These are phyloP conservation scores for Torymus texanus DNA, from an alignment of 2,888 invertebrate species.

Conservation along the genomic window DNA sequence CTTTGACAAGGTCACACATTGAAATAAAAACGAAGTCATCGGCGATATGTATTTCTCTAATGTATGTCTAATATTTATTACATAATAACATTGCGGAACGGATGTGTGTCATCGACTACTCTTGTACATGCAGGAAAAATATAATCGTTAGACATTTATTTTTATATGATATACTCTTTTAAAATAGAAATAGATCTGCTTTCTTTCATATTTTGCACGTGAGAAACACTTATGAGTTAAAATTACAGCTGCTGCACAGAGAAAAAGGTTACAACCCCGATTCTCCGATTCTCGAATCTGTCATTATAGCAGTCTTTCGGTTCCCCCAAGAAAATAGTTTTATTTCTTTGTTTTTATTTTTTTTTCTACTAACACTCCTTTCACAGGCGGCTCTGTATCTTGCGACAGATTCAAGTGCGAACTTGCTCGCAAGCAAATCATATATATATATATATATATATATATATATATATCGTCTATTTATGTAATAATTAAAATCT, in stretches of 20 bases:
- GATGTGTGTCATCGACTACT: conserved; percentile 22
- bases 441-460: background rate
- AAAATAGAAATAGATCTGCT: conserved; percentile 38
- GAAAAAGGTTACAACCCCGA: conserved; percentile 8
- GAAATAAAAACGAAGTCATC: conserved; percentile 36
- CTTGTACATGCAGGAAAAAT: conserved; percentile 40
- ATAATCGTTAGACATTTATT: conserved; percentile 42
- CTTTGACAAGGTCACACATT: conserved; percentile 10
- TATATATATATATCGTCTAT: background rate
- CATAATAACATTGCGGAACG: conserved; percentile 38
- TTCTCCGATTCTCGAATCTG: conserved; percentile 30
- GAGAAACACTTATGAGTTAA: conserved; percentile 32
- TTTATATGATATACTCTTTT: background rate
- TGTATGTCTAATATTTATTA: conserved; percentile 40
- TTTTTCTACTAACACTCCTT: background rate
- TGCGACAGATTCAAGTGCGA: conserved; percentile 20
- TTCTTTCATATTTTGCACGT: background rate
- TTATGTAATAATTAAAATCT: conserved; percentile 22
- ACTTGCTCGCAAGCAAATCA: conserved; percentile 36
- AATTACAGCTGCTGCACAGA: conserved; percentile 7
- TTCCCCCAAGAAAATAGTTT: conserved; percentile 47
- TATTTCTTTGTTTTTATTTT: conserved; percentile 1
- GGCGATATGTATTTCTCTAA: conserved; percentile 46
- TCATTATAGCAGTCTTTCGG: conserved; percentile 26
- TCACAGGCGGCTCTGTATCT: background rate